A percentile compares a stretch with the other conserved stretches of the same genome.
These are phyloP conservation scores for Acromyrmex heyeri DNA, from an alignment of 1,140 invertebrate species.

Conservation along the genomic window DNA sequence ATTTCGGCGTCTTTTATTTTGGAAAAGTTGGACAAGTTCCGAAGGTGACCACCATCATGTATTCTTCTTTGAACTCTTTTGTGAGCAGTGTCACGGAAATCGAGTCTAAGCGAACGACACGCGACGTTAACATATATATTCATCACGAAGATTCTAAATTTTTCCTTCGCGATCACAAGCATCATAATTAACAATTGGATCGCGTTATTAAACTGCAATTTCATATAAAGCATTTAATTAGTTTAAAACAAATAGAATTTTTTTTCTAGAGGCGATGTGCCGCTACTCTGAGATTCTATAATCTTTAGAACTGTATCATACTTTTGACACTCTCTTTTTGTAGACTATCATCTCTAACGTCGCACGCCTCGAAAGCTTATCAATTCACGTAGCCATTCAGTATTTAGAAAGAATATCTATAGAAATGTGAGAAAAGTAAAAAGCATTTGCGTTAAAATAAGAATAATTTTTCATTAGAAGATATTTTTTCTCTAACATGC, in stretches of 20 bases:
- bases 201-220: conserved; percentile 50
- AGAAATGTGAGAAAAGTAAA: conserved; percentile 42
- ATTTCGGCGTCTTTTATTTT: conserved; percentile 87
- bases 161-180: background rate
- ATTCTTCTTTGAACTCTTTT: conserved; percentile 78
- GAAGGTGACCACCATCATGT: conserved; percentile 83
- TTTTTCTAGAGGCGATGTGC: background rate
- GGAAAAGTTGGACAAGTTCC: conserved; percentile 86
- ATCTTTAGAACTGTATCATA: conserved; percentile 26
- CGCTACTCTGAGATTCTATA: background rate
- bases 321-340: conserved; percentile 8
- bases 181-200: conserved; percentile 22
- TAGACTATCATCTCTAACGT: conserved; percentile 52
- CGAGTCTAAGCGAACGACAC: background rate
- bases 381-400: conserved; percentile 9
- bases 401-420: conserved; percentile 35
- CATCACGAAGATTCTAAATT: conserved; percentile 1
- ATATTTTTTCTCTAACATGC: conserved; percentile 19
- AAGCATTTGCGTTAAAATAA: conserved; percentile 23
- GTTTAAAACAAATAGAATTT: conserved; percentile 9
- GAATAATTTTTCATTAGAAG: conserved; percentile 4
- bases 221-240: background rate
- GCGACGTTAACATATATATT: background rate
- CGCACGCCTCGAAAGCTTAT: conserved; percentile 62
- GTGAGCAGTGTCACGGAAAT: conserved; percentile 80